These are phyloP conservation scores for Nemoura dubitans DNA, from an alignment of 2,888 invertebrate species.

Conservation along the genomic window DNA sequence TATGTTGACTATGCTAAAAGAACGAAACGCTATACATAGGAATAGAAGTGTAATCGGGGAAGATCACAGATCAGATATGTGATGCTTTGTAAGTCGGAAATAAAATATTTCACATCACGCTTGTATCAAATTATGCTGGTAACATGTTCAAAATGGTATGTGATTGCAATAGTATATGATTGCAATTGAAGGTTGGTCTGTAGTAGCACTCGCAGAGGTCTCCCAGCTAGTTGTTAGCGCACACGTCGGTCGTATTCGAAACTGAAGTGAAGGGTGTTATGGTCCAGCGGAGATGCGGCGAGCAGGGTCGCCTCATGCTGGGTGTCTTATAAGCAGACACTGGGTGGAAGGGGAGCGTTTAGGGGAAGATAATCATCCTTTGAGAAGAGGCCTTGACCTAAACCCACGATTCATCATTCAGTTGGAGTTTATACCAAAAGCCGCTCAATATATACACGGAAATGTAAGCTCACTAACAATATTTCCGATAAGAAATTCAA, in stretches of 20 bases:
- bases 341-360: background rate
- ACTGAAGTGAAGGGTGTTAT: constrained; percentile 1
- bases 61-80: constrained; percentile 7
- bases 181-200: background rate
- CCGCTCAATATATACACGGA: too few relatives aligned
- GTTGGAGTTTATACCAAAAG: too few relatives aligned
- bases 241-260: background rate
- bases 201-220: background rate
- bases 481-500: too few relatives aligned
- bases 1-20: background rate
- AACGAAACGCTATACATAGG: background rate
- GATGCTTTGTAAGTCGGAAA: background rate
- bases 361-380: constrained; percentile 28
- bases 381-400: constrained; percentile 25
- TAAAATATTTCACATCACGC: background rate
- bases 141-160: background rate
- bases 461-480: too few relatives aligned
- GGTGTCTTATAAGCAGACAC: background rate
- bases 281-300: background rate
- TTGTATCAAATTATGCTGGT: background rate
- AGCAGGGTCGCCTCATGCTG: background rate
- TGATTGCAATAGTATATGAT: background rate
- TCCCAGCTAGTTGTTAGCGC: background rate
- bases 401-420: constrained; percentile 15
- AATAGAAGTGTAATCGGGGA: background rate